phyloP scores from a whole-genome alignment of 2,113 vertebrate genomes.

The Sylvicapra grimmia region DNA sequence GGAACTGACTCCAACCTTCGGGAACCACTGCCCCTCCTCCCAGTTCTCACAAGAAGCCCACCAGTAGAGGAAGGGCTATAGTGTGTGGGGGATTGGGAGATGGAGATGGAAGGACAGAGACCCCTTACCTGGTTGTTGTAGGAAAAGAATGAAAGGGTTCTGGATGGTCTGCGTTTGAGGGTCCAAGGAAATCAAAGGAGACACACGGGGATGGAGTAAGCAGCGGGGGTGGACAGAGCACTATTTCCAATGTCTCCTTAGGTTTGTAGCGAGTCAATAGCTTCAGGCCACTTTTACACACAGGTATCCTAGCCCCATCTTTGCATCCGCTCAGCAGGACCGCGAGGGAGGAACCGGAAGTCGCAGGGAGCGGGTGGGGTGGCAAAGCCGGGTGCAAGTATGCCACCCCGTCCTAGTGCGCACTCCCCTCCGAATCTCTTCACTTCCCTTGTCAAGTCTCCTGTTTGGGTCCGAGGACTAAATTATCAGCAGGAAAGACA shows the following conservation, averaged over 20 bases:
- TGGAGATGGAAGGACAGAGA: background rate
- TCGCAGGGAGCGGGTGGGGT: background rate
- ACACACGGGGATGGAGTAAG: background rate
- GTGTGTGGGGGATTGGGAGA: background rate
- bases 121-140: background rate
- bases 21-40: background rate
- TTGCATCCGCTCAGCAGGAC: background rate
- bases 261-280: background rate
- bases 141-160: background rate
- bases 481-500: background rate
- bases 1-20: background rate
- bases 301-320: background rate
- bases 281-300: background rate
- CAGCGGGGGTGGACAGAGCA: background rate
- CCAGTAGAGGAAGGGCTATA: background rate
- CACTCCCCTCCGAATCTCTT: background rate
- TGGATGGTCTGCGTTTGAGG: background rate
- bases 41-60: background rate
- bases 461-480: background rate
- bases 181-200: background rate
- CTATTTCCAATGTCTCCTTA: background rate
- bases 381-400: background rate
- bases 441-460: background rate
- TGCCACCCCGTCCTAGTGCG: background rate
- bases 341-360: background rate